Base-by-base conservation (phyloP, 2,113 vertebrate species). In the Microcebus ravelobensis region DNA sequence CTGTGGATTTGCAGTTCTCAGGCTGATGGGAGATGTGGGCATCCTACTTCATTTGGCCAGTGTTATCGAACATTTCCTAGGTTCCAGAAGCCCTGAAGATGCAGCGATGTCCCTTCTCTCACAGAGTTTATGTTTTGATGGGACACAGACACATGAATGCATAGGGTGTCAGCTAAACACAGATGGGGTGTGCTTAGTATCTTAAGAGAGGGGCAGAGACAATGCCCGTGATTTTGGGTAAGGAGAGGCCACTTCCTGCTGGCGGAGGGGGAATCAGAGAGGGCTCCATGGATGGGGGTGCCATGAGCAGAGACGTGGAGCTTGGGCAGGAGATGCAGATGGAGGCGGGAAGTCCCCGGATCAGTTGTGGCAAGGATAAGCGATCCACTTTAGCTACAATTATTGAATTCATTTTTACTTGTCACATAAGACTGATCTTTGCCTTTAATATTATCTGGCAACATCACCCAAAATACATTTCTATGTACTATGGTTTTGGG, bases 181-280 rank as follows among this genome's bases (percentile, higher is more conserved):
- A 52, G 36, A 21, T 9, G 1, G 31, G 67, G n/a, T 15, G 10
- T 29, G 2, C 17, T 68, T 23, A 25, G 14, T 9, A 1, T 14
- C 59, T 63, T 9, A 77, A 8, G 15, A 45, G 27, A 73, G 73
- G 39, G 10, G 12, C 23, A 70, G 65, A 70, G 25, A 81, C 3
- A 17, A 61, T 29, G 42, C 59, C 52, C 42, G 12, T 13, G 27
- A 8, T 13, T 15, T 11, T 0, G 5, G 42, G 52, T n/a, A 27
- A 63, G 63, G 7, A 2, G 7, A n/a, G 0, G 29, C 3, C 8
- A 1, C 4, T 1, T 14, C 8, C 6, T 2, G 1, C n/a, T 20
- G 17, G n/a, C 21, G 9, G 29, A 59, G 18, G 0, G 2, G 1
- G 31, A 45, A 42, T 76, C 67, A 70, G 29, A 36, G 13, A 42